Evolutionary conservation across 2,113 vertebrate genomes (phyloP).

Genomic region (Paracanthobrama guichenoti): DNA sequence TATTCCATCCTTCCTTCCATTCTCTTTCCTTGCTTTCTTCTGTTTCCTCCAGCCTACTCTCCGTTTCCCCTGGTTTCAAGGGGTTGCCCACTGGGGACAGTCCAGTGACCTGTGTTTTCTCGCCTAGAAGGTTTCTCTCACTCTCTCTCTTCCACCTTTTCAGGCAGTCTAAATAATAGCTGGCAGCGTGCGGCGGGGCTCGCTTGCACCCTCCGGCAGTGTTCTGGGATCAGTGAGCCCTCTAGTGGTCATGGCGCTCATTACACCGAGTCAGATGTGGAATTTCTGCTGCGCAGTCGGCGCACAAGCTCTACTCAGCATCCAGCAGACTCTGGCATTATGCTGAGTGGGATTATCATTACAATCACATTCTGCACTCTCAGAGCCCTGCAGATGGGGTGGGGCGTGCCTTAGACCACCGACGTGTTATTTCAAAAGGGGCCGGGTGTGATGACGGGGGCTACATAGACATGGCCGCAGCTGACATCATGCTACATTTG

Average conservation of each 20-base stretch:
- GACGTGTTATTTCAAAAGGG: constrained; percentile 16
- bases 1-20: constrained; percentile 9
- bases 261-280: background rate
- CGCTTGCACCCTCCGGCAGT: constrained; percentile 50
- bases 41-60: constrained; percentile 39
- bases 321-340: background rate
- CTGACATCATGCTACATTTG: constrained; percentile 42
- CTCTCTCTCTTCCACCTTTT: constrained; percentile 11
- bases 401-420: constrained; percentile 1
- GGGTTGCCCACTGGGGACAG: constrained; percentile 22
- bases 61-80: constrained; percentile 41
- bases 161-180: constrained; percentile 62
- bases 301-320: background rate
- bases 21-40: constrained; percentile 53
- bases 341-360: constrained; percentile 42
- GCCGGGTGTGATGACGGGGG: background rate
- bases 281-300: background rate
- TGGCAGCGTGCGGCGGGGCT: constrained; percentile 25
- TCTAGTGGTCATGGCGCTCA: constrained; percentile 45
- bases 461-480: constrained; percentile 7
- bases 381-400: constrained; percentile 13
- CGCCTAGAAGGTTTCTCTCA: background rate
- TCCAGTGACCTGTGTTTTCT: background rate
- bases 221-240: constrained; percentile 45
- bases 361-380: constrained; percentile 30